These are phyloP conservation scores for Myzus persicae DNA, from an alignment of 1,140 invertebrate genomes.

Conservation along the genomic window DNA sequence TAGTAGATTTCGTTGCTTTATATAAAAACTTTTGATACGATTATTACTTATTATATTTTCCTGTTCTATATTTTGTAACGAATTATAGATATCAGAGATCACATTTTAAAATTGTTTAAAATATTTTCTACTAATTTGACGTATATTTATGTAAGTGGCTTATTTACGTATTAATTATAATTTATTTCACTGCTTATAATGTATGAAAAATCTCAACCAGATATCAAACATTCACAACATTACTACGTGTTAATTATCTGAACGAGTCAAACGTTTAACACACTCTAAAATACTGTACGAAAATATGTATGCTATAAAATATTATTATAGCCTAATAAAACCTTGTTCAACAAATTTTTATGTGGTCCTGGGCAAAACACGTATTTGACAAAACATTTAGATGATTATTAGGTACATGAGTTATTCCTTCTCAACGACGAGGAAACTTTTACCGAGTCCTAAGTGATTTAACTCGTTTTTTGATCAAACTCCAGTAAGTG, in stretches of 20 bases:
- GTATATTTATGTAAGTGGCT: not conserved
- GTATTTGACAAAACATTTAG: constrained; percentile 8
- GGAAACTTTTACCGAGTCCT: not conserved
- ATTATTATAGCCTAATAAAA: constrained; percentile 11
- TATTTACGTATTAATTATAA: not conserved
- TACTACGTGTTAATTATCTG: not conserved
- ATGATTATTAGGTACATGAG: not conserved
- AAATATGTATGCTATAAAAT: not conserved
- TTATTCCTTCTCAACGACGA: not conserved
- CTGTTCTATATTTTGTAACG: not conserved
- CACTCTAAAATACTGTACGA: not conserved
- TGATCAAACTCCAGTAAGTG: not conserved
- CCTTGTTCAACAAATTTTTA: not conserved
- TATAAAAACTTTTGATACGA: not conserved
- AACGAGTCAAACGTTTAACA: not conserved
- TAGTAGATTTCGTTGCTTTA: not conserved
- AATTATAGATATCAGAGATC: not conserved
- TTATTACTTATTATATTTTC: not conserved
- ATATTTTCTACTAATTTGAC: not conserved
- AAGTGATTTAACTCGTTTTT: constrained; percentile 38
- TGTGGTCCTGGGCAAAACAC: not conserved
- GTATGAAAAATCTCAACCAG: not conserved
- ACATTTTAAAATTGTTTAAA: not conserved
- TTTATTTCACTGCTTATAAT: not conserved
- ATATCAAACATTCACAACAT: not conserved